These are phyloP conservation scores for Trichomalopsis sarcophagae DNA, from an alignment of 1,140 invertebrate genomes.

Conservation along the genomic window DNA sequence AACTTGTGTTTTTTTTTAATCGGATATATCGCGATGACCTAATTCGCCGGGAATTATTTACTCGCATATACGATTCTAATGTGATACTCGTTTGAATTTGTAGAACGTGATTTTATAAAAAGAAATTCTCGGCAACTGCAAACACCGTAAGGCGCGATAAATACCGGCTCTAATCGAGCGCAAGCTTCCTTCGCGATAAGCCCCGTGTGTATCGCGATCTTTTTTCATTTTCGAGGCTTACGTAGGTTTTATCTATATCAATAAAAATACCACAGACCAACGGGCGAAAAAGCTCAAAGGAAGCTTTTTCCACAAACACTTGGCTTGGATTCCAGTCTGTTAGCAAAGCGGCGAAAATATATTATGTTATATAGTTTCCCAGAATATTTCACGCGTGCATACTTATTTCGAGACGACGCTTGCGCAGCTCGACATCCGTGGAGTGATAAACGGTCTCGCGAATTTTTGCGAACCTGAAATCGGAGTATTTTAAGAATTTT, in stretches of 20 bases:
- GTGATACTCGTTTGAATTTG: no score
- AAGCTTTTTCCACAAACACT: neutral
- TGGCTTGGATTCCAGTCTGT: neutral
- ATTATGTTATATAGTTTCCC: neutral
- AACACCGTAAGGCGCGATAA: no score
- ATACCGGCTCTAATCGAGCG: no score
- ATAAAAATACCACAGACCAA: no score
- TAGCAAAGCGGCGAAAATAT: neutral
- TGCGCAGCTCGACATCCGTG: neutral
- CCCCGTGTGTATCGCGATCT: no score
- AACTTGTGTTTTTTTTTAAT: neutral
- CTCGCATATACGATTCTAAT: no score
- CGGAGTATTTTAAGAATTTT: neutral
- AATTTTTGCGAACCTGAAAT: neutral
- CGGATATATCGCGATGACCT: neutral
- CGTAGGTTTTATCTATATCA: no score
- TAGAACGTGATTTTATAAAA: no score
- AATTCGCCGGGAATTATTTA: neutral
- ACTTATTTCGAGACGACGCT: slow-evolving; percentile 32
- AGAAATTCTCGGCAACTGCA: no score
- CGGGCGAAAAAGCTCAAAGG: no score
- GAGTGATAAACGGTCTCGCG: neutral
- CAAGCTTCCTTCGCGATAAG: no score
- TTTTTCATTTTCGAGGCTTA: no score
- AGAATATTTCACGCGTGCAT: neutral